These are phyloP conservation scores for Anoplius nigerrimus DNA, from an alignment of 2,888 invertebrate genomes.

Conservation along the genomic window DNA sequence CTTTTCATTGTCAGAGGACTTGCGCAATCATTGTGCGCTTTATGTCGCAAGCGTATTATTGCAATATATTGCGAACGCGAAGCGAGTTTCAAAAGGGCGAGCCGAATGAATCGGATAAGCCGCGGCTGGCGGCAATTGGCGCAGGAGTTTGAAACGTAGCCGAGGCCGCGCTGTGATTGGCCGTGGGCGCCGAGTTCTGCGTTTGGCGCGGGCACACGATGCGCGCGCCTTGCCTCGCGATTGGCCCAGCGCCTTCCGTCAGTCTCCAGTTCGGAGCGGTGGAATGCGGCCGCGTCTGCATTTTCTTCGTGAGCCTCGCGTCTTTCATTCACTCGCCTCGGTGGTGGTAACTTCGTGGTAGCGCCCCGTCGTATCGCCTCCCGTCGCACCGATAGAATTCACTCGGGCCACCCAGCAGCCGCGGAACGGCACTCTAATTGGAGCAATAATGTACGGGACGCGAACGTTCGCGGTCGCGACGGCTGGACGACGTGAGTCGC, in stretches of 20 bases:
- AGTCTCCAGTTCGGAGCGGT: constrained; percentile 63
- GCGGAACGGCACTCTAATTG: background rate
- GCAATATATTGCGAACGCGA: too few species aligned
- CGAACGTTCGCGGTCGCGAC: constrained; percentile 10
- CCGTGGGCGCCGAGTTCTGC: background rate
- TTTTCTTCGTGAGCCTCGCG: constrained; percentile 55
- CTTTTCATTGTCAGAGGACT: background rate
- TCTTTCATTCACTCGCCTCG: constrained; percentile 53
- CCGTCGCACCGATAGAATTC: background rate
- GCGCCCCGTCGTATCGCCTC: background rate
- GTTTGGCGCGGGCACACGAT: background rate
- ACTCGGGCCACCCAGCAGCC: background rate
- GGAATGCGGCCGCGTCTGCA: constrained; percentile 61
- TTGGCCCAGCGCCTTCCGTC: constrained; percentile 55
- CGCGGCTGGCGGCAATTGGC: constrained; percentile 16
- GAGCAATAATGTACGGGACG: constrained; percentile 5
- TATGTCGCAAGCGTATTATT: too few species aligned
- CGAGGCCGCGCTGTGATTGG: constrained; percentile 8
- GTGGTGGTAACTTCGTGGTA: constrained; percentile 35
- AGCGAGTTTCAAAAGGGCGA: background rate
- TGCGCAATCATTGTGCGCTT: too few species aligned
- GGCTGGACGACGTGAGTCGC: constrained; percentile 31
- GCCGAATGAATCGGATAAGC: background rate
- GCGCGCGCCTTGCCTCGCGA: constrained; percentile 37
- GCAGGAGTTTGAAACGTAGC: background rate